A percentile compares a stretch with the other conserved stretches of the same genome.
These are phyloP conservation scores for Drusus annulatus DNA, from an alignment of 1,140 invertebrate species.

Conservation along the genomic window DNA sequence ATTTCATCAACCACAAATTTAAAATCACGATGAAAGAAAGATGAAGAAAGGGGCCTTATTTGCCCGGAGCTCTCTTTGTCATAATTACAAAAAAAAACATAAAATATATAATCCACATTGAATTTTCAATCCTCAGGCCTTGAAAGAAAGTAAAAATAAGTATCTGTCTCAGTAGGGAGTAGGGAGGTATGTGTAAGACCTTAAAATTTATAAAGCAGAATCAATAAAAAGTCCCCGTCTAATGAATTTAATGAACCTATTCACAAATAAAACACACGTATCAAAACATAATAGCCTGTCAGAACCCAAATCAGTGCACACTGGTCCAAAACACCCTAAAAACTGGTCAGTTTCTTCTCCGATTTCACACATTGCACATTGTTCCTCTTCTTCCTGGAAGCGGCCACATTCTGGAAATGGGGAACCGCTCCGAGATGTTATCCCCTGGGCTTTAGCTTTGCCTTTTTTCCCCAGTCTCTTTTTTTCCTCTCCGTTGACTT, in stretches of 20 bases:
- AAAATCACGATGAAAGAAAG: too few species aligned
- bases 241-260: conserved; percentile 33
- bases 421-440: conserved; percentile 11
- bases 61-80: too few species aligned
- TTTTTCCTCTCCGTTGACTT: conserved; percentile 4
- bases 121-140: too few species aligned
- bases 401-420: conserved; percentile 19
- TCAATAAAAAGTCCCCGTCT: conserved; percentile 10
- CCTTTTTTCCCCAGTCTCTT: conserved; percentile 6
- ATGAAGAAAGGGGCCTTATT: too few species aligned
- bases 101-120: too few species aligned
- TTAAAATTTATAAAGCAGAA: too few species aligned
- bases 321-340: not conserved
- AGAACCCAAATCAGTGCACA: conserved; percentile 32
- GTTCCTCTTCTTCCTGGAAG: conserved; percentile 35
- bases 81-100: too few species aligned
- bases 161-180: too few species aligned
- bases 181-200: too few species aligned
- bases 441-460: conserved; percentile 24
- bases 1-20: too few species aligned
- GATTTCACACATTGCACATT: conserved; percentile 38
- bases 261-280: conserved; percentile 27
- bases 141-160: too few species aligned
- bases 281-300: conserved; percentile 40
- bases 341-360: conserved; percentile 21